Percentiles rank a stretch among this genome's conserved stretches.
Conservation (phyloP, 1,140 invertebrate genomes). For the Dryas iulia region DNA sequence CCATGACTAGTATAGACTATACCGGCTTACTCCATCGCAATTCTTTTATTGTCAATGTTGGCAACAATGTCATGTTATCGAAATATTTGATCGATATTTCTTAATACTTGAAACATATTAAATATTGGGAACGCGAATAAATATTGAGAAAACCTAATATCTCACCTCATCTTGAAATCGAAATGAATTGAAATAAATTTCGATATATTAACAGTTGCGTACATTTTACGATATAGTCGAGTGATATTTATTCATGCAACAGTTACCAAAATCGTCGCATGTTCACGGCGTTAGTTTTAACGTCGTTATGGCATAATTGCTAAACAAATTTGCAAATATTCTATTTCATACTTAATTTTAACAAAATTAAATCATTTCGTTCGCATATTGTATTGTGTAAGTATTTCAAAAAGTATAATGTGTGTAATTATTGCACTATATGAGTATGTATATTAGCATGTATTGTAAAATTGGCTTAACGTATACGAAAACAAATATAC, state of each 20-base stretch:
- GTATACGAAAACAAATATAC: neutral
- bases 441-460: neutral
- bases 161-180: neutral
- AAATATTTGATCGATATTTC: conserved; percentile 10
- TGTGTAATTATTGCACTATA: neutral
- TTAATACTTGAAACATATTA: conserved; percentile 10
- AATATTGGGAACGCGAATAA: conserved; percentile 2
- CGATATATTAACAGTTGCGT: conserved; percentile 10
- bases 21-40: neutral
- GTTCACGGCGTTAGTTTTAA: neutral
- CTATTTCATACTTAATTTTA: neutral
- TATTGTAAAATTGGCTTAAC: neutral
- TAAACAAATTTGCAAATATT: neutral
- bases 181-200: conserved; percentile 9
- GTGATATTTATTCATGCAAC: neutral
- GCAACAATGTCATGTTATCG: neutral
- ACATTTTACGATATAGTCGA: conserved; percentile 1
- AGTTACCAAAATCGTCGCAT: neutral
- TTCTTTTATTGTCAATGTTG: conserved; percentile 2
- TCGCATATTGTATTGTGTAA: neutral
- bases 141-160: conserved; percentile 14
- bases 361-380: neutral
- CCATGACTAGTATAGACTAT: neutral
- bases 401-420: neutral
- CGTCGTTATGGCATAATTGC: neutral